Evolutionary conservation across 2,797 vertebrate species (phyloP).

Genomic region (Rhinatrema bivittatum): DNA sequence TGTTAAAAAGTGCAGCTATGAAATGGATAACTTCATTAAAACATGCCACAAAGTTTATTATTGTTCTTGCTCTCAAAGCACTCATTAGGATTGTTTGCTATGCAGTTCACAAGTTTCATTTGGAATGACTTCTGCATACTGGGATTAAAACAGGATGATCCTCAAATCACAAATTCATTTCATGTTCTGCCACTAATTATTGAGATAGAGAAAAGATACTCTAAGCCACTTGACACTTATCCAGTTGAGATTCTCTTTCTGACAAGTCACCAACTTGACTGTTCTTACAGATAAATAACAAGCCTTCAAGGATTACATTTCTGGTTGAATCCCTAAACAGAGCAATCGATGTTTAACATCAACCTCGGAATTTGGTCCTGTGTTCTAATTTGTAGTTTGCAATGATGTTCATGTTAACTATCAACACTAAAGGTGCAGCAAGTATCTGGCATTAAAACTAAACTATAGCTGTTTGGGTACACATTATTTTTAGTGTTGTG

Average conservation of each 20-base stretch:
- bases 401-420: not conserved
- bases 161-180: conserved; percentile 13
- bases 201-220: conserved; percentile 19
- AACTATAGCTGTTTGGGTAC: not conserved
- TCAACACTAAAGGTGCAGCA: not conserved
- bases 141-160: conserved; percentile 11
- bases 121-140: conserved; percentile 17
- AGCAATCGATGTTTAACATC: not conserved
- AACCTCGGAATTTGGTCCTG: not conserved
- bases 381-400: not conserved
- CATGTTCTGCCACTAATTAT: conserved; percentile 19
- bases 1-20: conserved; percentile 2
- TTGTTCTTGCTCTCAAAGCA: not conserved
- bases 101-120: not conserved
- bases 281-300: not conserved
- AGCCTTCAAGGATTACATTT: conserved; percentile 1
- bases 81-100: not conserved
- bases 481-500: not conserved
- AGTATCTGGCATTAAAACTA: not conserved
- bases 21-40: not conserved
- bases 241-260: conserved; percentile 13
- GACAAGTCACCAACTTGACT: not conserved
- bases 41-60: not conserved
- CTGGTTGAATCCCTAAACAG: not conserved
- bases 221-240: conserved; percentile 11